Evolutionary conservation across 35 echinoderm and acorn worm species (phyloP).

Genomic region (Apostichopus parvimensis): DNA sequence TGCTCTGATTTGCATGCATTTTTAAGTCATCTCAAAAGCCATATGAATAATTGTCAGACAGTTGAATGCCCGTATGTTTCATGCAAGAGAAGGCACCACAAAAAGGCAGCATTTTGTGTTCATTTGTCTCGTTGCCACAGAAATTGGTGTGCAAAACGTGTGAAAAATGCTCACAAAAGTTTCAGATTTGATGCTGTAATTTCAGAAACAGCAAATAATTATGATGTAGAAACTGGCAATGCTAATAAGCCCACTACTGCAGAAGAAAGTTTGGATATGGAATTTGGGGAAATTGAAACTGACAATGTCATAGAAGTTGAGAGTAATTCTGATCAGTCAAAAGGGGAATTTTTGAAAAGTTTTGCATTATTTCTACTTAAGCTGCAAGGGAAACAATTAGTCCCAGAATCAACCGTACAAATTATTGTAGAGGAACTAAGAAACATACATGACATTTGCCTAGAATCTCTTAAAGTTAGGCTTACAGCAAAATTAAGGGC

Average conservation of each 20-base stretch:
- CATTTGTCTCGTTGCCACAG: neutral
- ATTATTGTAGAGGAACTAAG: slow-evolving; percentile 8
- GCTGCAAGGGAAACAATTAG: neutral
- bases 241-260: neutral
- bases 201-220: neutral
- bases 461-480: neutral
- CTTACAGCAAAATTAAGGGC: neutral
- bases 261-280: neutral
- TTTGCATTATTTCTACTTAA: slow-evolving; percentile 11
- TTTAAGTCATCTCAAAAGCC: neutral
- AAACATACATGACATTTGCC: neutral
- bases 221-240: neutral
- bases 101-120: neutral
- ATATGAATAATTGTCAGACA: neutral
- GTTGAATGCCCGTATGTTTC: neutral
- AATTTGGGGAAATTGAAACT: neutral
- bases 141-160: neutral
- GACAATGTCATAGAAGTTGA: neutral
- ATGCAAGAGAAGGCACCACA: neutral
- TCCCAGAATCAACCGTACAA: slow-evolving; percentile 5
- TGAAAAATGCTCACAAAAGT: neutral
- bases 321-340: slow-evolving; percentile 9
- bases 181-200: neutral
- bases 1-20: neutral
- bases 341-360: neutral